Evolutionary conservation across 1,140 invertebrate species (phyloP).

Genomic region (Saxidomus purpurata): DNA sequence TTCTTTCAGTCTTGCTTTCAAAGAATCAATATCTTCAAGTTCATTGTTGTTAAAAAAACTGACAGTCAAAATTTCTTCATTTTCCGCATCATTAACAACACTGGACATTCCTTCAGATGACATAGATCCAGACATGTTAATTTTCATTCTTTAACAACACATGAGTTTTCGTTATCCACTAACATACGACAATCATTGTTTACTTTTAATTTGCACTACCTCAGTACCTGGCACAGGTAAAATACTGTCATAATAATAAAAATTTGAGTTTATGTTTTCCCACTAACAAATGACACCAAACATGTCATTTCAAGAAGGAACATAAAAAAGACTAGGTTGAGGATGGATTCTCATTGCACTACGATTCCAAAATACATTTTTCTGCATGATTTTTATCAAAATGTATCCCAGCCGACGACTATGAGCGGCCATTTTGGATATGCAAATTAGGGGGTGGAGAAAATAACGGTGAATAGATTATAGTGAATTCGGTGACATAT

Average conservation of each 20-base stretch:
- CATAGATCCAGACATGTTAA: conserved; percentile 47
- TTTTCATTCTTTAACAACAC: not conserved
- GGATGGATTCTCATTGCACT: not conserved
- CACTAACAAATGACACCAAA: not conserved
- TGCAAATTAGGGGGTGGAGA: conserved; percentile 57
- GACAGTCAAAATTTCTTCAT: conserved; percentile 48
- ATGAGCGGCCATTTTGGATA: conserved; percentile 41
- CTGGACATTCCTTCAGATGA: not conserved
- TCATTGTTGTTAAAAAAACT: conserved; percentile 60
- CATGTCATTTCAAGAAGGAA: not conserved
- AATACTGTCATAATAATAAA: too few relatives aligned
- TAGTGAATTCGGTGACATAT: too few relatives aligned
- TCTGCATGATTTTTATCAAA: not conserved
- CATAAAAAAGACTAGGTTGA: not conserved
- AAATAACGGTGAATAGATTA: not conserved
- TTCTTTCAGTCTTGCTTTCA: conserved; percentile 53
- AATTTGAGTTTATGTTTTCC: too few relatives aligned
- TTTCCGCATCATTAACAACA: not conserved
- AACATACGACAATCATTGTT: conserved; percentile 1
- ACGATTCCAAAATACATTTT: not conserved
- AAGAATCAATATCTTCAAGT: conserved; percentile 41
- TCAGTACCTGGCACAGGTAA: conserved; percentile 13
- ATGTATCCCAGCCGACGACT: not conserved
- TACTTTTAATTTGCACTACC: conserved; percentile 8
- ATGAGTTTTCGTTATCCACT: not conserved